phyloP scores from a whole-genome alignment of 2,888 invertebrate species.

The Pinctada fucata region DNA sequence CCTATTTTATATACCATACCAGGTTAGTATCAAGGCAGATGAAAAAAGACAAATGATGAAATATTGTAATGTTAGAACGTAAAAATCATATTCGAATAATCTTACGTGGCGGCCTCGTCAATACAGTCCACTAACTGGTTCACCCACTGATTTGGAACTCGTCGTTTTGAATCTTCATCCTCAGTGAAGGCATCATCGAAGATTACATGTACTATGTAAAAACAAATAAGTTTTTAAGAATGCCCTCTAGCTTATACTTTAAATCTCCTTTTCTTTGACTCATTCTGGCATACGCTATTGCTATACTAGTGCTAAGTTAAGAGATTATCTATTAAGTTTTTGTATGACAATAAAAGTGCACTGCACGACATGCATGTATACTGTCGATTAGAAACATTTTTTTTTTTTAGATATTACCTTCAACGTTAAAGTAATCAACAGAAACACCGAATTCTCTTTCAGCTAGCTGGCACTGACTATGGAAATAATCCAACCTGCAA shows the following conservation, averaged over 20 bases:
- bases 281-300: no score
- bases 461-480: slow-evolving; percentile 42
- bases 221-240: not conserved
- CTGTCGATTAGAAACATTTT: not conserved
- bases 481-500: slow-evolving; percentile 46
- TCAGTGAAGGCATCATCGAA: slow-evolving; percentile 98
- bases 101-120: slow-evolving; percentile 69
- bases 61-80: no score
- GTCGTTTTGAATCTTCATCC: slow-evolving; percentile 85
- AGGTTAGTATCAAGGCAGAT: no score
- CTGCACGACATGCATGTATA: no score
- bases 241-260: no score
- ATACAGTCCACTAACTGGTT: slow-evolving; percentile 91
- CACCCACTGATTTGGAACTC: slow-evolving; percentile 95
- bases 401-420: slow-evolving; percentile 34
- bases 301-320: no score
- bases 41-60: no score
- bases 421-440: slow-evolving; percentile 44
- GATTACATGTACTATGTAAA: slow-evolving; percentile 91
- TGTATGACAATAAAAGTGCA: no score
- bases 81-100: no score
- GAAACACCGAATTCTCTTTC: slow-evolving; percentile 35
- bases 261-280: no score
- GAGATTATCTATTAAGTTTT: no score
- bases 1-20: no score